Conservation (phyloP, 2,113 vertebrate genomes). For the Suricata suricatta region DNA sequence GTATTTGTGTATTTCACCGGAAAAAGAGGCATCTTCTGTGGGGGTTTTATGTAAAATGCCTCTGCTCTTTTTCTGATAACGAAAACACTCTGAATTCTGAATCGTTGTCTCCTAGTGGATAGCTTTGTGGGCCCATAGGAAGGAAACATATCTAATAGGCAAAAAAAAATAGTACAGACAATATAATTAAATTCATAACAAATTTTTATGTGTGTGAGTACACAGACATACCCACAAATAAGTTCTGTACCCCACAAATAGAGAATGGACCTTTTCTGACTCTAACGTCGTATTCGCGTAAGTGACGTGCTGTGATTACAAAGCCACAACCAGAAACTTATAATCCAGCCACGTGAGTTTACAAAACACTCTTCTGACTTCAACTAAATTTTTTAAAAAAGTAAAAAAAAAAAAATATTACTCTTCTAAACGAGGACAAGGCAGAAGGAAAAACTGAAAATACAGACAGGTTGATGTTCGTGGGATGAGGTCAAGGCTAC, state of each 20-base stretch:
- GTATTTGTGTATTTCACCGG: background rate
- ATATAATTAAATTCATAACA: background rate
- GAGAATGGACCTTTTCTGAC: background rate
- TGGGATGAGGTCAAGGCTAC: background rate
- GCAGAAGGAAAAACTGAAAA: slow-evolving; percentile 45
- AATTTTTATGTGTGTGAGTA: background rate
- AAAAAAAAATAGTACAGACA: background rate
- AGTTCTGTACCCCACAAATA: background rate
- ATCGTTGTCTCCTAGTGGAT: background rate
- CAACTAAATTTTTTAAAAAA: background rate
- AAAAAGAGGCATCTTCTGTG: background rate
- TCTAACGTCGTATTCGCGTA: background rate
- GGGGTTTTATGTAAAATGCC: background rate
- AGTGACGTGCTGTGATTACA: background rate
- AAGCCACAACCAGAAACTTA: background rate
- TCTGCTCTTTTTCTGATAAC: background rate
- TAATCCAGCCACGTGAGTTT: background rate
- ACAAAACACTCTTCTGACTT: background rate
- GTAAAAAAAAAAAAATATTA: background rate
- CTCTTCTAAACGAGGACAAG: slow-evolving; percentile 55
- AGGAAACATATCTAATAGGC: background rate
- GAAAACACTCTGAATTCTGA: background rate
- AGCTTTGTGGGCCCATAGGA: background rate
- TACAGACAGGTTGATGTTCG: background rate
- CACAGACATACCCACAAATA: background rate